Conservation (phyloP, 2,797 vertebrate species). For the Clarias laeviceps region DNA sequence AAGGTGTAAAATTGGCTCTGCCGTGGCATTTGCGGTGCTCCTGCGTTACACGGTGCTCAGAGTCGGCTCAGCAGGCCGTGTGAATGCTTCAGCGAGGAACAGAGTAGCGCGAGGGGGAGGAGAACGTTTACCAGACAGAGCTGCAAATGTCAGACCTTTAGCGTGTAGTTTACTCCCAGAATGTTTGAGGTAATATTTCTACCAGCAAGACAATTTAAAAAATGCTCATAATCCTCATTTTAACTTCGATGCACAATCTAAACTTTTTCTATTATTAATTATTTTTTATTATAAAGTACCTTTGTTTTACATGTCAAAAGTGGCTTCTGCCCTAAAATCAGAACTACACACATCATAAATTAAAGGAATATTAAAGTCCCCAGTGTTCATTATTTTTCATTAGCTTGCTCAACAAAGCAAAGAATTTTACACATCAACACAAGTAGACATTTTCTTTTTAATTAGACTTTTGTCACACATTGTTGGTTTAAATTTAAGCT, state of each 20-base stretch:
- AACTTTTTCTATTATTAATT: background rate
- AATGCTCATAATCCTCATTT: background rate
- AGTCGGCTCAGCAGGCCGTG: slow-evolving; percentile 20
- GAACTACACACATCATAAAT: background rate
- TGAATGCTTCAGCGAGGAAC: slow-evolving; percentile 26
- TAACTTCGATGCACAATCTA: background rate
- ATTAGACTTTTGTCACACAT: background rate
- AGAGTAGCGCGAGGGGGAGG: slow-evolving; percentile 14
- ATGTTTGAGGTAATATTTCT: background rate
- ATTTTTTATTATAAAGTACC: background rate
- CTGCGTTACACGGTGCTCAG: slow-evolving; percentile 25
- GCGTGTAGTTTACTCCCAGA: background rate
- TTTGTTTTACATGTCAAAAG: background rate
- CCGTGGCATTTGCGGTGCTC: slow-evolving; percentile 35
- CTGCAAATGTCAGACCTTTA: slow-evolving; percentile 24
- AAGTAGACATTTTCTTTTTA: background rate
- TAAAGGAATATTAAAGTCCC: background rate
- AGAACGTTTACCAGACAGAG: slow-evolving; percentile 10
- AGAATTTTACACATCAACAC: background rate
- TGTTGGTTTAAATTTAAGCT: background rate
- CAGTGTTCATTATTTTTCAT: background rate
- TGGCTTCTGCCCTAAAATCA: background rate
- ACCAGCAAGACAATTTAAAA: background rate
- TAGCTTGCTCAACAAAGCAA: background rate
- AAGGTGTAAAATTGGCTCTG: slow-evolving; percentile 43